Base-by-base conservation (phyloP, 2,888 invertebrate species). In the Stenurella melanura region DNA sequence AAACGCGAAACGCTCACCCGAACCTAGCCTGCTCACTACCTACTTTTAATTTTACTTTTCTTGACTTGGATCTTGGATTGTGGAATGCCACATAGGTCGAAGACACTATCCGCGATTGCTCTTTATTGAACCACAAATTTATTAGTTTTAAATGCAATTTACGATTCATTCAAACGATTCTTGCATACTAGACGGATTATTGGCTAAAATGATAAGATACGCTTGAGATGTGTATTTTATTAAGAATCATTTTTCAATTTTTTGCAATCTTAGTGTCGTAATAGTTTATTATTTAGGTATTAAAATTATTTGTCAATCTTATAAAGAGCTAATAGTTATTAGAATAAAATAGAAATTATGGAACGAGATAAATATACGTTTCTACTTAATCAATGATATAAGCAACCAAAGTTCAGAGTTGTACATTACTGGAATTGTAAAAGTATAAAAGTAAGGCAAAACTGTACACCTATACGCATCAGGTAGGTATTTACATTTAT, bases 81-180 rank as follows among this genome's bases (percentile, higher is more conserved):
- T 42, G 70, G 70, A 70, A 70, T 70, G 70, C 69, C 58, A 38
- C 70, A 60, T 38, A 30, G 69, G 70, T 60, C 70, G 42, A 70
- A 70, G 70, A 70, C 60, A 38, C 19, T 19, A 18, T 18, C 50
- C 15, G 64, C 15, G 61, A 61, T 26, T 61, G 34, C 21, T 18
- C 19, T 58, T 58, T 15, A 58, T 15, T 21, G 57, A 57, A 18
- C 2, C 5, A 9, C 19, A 15, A 21, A 18, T 21, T 19, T 21
- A 58, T 58, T 7, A 19, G 21, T 21, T 58, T 58, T 58, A 18
- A 50, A 50, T 50, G 15, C 15, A n/a, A 50, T 50, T 50, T n/a
- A 50, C 15, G n/a, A 50, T 50, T 50, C 7, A 7, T 50, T 50
- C 50, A 50, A 4, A 50, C 6, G 50, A 50, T 50, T 50, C 2